Percentiles rank a stretch among this genome's conserved stretches.
These are phyloP conservation scores for Siniperca knerii DNA, from an alignment of 2,113 vertebrate genomes.

Conservation along the genomic window DNA sequence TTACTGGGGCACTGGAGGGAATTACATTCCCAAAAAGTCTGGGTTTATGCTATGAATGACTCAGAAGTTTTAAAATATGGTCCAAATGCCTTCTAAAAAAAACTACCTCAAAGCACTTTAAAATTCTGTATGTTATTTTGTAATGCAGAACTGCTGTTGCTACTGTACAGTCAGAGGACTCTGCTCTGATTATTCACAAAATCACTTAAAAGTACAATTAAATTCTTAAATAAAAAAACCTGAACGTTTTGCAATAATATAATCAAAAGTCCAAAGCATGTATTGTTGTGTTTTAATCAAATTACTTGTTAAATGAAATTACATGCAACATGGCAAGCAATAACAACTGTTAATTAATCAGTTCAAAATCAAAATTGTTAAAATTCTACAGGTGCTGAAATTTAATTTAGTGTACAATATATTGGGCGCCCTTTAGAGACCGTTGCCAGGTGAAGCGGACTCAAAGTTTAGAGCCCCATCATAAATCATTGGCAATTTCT, in stretches of 20 bases:
- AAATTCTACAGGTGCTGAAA: neutral
- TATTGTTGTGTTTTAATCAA: neutral
- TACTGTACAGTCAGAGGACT: neutral
- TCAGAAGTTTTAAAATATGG: slow-evolving; percentile 18
- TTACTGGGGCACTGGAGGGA: slow-evolving; percentile 13
- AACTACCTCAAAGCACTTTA: neutral
- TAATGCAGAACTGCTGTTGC: neutral
- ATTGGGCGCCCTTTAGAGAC: slow-evolving; percentile 2
- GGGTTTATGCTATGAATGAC: slow-evolving; percentile 5
- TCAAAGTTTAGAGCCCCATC: slow-evolving; percentile 1
- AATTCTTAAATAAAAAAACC: slow-evolving; percentile 6
- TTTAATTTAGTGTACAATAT: neutral
- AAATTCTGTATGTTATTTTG: neutral
- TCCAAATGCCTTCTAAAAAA: neutral
- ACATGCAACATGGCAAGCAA: neutral
- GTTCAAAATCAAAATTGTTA: neutral
- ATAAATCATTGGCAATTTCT: slow-evolving; percentile 61
- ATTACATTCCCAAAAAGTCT: slow-evolving; percentile 9
- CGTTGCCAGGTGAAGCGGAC: neutral
- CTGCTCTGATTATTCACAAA: neutral
- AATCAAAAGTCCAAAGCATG: neutral
- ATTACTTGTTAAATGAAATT: neutral
- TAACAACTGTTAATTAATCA: neutral
- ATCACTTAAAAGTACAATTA: neutral
- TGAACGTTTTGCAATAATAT: neutral